A percentile compares a stretch with the other conserved stretches of the same genome.
phyloP scores from a whole-genome alignment of 2,888 invertebrate species.

The Leptopilina syphax region DNA sequence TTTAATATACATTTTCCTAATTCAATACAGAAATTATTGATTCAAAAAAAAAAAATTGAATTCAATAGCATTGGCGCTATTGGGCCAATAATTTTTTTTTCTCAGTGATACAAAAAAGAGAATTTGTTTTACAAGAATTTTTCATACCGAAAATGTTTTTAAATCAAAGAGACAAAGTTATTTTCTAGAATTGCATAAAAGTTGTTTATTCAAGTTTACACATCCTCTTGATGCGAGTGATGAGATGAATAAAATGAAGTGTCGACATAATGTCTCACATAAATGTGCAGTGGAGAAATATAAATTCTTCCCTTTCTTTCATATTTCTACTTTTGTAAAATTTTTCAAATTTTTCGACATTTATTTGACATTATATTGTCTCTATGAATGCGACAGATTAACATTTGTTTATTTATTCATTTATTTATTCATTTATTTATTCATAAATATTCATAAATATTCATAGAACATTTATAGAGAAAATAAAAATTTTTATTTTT shows the following conservation, averaged over 20 bases:
- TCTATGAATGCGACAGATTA: no score
- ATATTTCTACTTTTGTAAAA: background rate
- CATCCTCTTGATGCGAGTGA: background rate
- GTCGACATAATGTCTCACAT: conserved; percentile 16
- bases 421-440: no score
- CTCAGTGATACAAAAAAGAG: no score
- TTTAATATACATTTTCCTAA: no score
- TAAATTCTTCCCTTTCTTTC: background rate
- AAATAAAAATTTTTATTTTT: no score
- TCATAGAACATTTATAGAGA: no score
- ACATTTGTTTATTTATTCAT: no score
- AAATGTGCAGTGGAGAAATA: conserved; percentile 2
- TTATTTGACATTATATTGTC: background rate
- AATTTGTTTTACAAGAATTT: background rate
- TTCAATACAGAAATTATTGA: no score
- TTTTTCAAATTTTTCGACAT: background rate
- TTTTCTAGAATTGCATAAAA: background rate
- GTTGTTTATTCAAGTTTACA: conserved; percentile 6
- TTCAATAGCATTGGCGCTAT: no score
- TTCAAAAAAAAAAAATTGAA: no score
- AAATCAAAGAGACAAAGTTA: background rate
- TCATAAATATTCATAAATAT: no score
- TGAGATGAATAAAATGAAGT: conserved; percentile 15
- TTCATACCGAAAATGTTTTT: background rate
- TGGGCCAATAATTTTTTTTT: no score